Evolutionary conservation across 2,113 vertebrate species (phyloP), one percentile per base, ranked within the genome.

Genomic region (Pogonocichla stellata): DNA sequence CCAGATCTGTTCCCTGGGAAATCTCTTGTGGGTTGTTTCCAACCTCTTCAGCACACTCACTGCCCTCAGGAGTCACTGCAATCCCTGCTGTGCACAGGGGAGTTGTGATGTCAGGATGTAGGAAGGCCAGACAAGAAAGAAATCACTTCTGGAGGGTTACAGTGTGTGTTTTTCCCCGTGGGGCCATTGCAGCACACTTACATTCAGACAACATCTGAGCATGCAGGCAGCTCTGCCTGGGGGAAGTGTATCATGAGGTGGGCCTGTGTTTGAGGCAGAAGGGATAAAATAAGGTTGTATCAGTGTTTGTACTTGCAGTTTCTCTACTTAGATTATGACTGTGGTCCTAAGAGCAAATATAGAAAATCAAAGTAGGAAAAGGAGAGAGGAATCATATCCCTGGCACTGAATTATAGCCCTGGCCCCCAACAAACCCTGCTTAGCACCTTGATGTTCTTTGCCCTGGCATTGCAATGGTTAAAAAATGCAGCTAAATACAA

Each of bases 71-170:
- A 81, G 23, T 58, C 19, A 26, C 54, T 54, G 18, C 47, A 85
- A 28, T 40, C 40, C 65, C 33, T 54, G 19, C 38, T 4, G 4
- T 29, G 29, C 2, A 1, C 5, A 25, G 2, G 23, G 40, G 9
- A 82, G 33, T 47, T 65, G 28, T 43, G 29, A 73, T 65, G 36
- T 80, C 77, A 80, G 78, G 51, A 42, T 74, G 28, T 12, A 66
- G 42, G 28, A 83, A 84, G 72, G 54, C 28, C 77, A 91, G 67
- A 36, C n/a, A 73, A 80, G 64, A 57, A 82, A 90, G 88, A 83
- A 75, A 61, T 47, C 36, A 53, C 42, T 83, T 83, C 38, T 73
- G 58, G n/a, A 86, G 12, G 34, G 31, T 74, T 82, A 69, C 0
- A 2, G 43, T 1, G 2, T 36, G 36, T 88, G 45, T 47, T 78